Evolutionary conservation across 2,888 invertebrate species (phyloP).

Genomic region (Galerucella nymphaeae): DNA sequence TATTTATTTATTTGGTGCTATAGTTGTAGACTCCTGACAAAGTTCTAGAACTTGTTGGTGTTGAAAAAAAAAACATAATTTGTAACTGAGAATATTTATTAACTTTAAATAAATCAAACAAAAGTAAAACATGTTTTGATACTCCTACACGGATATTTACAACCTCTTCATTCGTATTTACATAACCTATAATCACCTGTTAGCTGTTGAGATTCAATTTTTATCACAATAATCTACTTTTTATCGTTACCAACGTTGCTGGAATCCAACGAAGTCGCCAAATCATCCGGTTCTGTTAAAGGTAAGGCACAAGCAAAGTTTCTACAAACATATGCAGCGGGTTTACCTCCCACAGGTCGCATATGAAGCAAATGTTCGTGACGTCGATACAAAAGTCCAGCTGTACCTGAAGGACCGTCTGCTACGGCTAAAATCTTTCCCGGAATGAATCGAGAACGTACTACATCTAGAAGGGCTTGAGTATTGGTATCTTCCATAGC

Average conservation of each 20-base stretch:
- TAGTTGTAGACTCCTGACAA: neutral
- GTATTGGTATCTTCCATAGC: constrained; percentile 74
- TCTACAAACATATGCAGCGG: constrained; percentile 83
- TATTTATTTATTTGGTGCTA: constrained; percentile 29
- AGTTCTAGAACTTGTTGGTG: neutral
- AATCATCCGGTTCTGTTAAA: constrained; percentile 74
- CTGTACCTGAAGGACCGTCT: constrained; percentile 68
- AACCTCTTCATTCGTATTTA: neutral
- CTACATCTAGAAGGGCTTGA: constrained; percentile 73
- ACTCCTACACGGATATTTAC: neutral
- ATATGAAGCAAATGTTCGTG: constrained; percentile 65
- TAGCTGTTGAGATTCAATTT: neutral
- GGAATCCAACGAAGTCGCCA: constrained; percentile 69
- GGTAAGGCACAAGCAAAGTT: constrained; percentile 81
- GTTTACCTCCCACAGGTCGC: constrained; percentile 69
- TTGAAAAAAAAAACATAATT: neutral
- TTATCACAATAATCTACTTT: constrained; percentile 6
- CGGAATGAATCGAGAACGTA: constrained; percentile 74
- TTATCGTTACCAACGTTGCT: constrained; percentile 15
- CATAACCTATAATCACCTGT: neutral
- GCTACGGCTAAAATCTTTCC: constrained; percentile 76
- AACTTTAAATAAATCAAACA: constrained; percentile 5
- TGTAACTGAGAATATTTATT: constrained; percentile 2
- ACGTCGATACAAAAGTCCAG: constrained; percentile 59
- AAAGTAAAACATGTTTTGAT: neutral